Evolutionary conservation across 35 echinoderm and acorn worm genomes (phyloP), one percentile per base, ranked within the genome.

Genomic region (Nesometra sesokonis): DNA sequence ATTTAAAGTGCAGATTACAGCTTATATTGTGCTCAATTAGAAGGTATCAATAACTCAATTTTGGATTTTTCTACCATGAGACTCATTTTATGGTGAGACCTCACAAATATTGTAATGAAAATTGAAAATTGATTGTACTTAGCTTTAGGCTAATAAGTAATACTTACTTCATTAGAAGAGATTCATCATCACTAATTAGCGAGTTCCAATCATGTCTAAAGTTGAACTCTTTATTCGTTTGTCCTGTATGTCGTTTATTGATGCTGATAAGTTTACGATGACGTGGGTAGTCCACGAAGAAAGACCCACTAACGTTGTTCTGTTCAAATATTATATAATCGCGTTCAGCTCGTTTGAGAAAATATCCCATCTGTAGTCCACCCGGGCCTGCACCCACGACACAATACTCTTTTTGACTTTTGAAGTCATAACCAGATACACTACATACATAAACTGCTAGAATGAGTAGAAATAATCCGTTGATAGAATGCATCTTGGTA

Each of bases 211-310:
- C 96, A 57, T 99, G 92, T 37, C 93, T 79, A 31, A 91, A 86
- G 84, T 99, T 94, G 43, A 99, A 99, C 79, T 99, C 96, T 57
- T 99, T 99, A 86, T 99, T 99, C 0, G 92, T 99, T 84, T 99
- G 91, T 29, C 96, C 96, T 0, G 96, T 99, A 40, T 99, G 85
- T 31, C 92, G 84, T 37, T 99, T 99, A 37, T 99, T 99, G 80
- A 99, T 99, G 38, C 93, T 94, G 84, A 94, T 94, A 80, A 99
- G 84, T 77, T 94, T 99, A 5, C 96, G 84, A 76, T 99, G 96
- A 0, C 96, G 89, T 13, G 96, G 96, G 77, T 94, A 99, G 17
- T 47, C 47, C 47, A 78, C 57, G 19, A 92, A 99, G 84, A 99
- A 99, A 9, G 88, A 78, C 13, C 96, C 96, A 21, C 89, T 91